Conservation (phyloP, 2,113 vertebrate genomes). For the Cromileptes altivelis region DNA sequence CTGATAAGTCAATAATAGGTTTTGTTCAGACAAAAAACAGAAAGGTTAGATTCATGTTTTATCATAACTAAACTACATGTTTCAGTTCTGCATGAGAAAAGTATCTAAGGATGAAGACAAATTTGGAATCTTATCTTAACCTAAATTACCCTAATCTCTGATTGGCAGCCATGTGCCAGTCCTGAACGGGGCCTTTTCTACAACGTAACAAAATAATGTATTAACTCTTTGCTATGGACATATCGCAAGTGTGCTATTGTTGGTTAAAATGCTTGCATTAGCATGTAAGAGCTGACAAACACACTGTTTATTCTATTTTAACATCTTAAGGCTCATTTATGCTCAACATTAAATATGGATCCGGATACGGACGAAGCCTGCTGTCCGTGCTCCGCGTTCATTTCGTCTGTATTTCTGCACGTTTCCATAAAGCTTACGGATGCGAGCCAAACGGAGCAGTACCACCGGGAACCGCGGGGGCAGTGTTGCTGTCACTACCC, state of each 20-base stretch:
- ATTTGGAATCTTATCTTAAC: neutral
- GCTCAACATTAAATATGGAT: too few species aligned
- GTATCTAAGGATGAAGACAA: neutral
- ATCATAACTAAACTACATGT: too few species aligned
- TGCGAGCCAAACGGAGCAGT: too few species aligned
- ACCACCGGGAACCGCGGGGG: too few species aligned
- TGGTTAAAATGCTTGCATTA: neutral
- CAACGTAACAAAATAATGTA: neutral
- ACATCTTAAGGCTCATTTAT: neutral
- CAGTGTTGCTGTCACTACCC: too few species aligned
- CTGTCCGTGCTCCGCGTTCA: too few species aligned
- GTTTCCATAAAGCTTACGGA: too few species aligned
- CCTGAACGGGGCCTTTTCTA: neutral
- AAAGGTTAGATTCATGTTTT: neutral
- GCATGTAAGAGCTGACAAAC: neutral
- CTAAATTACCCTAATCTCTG: too few species aligned
- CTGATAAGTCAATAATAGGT: neutral
- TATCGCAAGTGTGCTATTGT: neutral
- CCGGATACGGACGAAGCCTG: too few species aligned
- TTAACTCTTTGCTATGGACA: neutral
- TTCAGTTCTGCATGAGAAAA: neutral
- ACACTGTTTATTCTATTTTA: neutral
- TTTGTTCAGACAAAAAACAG: neutral
- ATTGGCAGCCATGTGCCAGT: too few species aligned
- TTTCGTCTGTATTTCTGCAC: too few species aligned